phyloP scores from a whole-genome alignment of 2,797 vertebrate genomes.

The Linurgus olivaceus region DNA sequence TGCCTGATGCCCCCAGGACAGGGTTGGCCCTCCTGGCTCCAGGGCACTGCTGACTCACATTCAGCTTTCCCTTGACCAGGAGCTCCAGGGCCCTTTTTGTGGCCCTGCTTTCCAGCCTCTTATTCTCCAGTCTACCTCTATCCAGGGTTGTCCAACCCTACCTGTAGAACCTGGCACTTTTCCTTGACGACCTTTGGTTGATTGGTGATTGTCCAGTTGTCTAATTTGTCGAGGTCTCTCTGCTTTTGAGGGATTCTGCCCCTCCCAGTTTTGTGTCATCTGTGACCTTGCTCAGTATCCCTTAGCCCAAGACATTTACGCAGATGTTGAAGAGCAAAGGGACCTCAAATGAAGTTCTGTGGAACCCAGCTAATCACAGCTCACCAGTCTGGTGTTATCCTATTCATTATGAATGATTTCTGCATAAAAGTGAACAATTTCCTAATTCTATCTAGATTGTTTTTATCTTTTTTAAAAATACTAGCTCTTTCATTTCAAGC shows the following conservation, averaged over 20 bases:
- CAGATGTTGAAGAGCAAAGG: not conserved
- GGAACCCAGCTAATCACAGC: not conserved
- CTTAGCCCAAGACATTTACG: not conserved
- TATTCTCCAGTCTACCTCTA: fast-evolving
- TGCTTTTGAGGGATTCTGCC: not conserved
- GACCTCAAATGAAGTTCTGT: not conserved
- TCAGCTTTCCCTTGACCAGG: fast-evolving
- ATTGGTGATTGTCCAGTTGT: not conserved
- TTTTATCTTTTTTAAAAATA: not conserved
- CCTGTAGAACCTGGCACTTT: not conserved
- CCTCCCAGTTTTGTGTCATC: not conserved
- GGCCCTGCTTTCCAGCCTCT: fast-evolving
- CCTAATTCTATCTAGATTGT: not conserved
- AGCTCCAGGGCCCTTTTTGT: fast-evolving
- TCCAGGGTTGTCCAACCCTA: not conserved
- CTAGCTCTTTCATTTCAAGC: not conserved
- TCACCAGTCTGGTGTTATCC: not conserved
- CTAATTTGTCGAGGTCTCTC: fast-evolving
- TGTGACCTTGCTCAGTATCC: not conserved
- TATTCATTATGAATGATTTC: not conserved
- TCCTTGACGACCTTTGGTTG: too few species aligned
- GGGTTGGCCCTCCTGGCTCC: not conserved
- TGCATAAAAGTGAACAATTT: not conserved
- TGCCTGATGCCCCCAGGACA: not conserved
- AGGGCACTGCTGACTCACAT: not conserved